Percentiles rank a stretch among this genome's conserved stretches.
phyloP scores from a whole-genome alignment of 2,113 vertebrate genomes.

The Podarcis muralis region DNA sequence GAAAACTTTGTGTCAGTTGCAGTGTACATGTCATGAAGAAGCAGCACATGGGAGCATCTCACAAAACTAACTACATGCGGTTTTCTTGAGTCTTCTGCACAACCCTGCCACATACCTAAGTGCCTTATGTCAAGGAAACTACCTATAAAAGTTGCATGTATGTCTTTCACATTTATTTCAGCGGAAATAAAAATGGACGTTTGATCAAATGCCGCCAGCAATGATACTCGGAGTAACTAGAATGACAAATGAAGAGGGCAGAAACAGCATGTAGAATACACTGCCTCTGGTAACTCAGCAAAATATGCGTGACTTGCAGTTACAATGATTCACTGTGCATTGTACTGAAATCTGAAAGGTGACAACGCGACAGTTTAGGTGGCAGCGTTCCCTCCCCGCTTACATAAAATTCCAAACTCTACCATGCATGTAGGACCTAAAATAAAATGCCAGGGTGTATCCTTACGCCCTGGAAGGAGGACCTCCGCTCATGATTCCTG shows the following conservation, averaged over 20 bases:
- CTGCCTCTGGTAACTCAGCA: background rate
- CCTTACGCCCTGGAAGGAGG: background rate
- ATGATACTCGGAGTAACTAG: background rate
- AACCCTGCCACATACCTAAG: background rate
- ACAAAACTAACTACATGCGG: background rate
- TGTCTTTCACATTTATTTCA: constrained; percentile 15
- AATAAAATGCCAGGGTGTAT: background rate
- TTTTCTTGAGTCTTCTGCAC: background rate
- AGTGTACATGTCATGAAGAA: too few relatives aligned
- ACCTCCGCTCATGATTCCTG: background rate
- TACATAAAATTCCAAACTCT: too few relatives aligned
- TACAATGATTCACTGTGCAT: background rate
- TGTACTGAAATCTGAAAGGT: background rate
- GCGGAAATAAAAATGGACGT: background rate
- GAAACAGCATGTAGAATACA: background rate
- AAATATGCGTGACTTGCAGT: background rate
- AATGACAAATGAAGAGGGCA: background rate
- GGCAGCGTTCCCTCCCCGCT: too few relatives aligned
- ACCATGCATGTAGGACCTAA: background rate
- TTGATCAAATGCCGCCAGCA: constrained; percentile 17
- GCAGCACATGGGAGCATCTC: background rate
- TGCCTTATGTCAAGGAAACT: background rate
- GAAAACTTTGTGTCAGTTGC: too few relatives aligned
- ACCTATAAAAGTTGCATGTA: constrained; percentile 15
- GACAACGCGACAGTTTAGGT: background rate